A percentile compares a stretch with the other conserved stretches of the same genome.
Conservation (phyloP, 23 tunicate genomes). For the Aplidium turbinatum region DNA sequence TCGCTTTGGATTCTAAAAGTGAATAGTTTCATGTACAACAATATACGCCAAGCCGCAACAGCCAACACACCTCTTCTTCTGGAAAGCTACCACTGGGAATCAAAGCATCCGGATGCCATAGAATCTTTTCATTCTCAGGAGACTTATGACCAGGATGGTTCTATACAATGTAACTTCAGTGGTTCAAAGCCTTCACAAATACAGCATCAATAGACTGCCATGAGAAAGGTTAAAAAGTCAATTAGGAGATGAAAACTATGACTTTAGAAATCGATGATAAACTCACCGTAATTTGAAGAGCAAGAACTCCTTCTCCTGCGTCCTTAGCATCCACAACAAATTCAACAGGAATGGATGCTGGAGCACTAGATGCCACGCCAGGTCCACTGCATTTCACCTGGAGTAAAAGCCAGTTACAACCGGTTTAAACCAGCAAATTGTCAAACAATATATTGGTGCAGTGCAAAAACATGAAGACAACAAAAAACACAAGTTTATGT, state of each 20-base stretch:
- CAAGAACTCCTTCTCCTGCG: slow-evolving; percentile 94
- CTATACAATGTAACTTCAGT: background rate
- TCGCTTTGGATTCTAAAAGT: slow-evolving; percentile 86
- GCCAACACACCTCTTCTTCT: too few species aligned
- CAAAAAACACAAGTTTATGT: background rate
- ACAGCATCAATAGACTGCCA: background rate
- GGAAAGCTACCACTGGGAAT: too few species aligned
- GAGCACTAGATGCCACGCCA: slow-evolving; percentile 54
- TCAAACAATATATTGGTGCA: too few species aligned
- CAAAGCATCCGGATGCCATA: too few species aligned
- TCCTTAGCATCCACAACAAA: slow-evolving; percentile 91
- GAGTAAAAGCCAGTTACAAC: too few species aligned
- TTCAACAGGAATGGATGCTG: slow-evolving; percentile 93
- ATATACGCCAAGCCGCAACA: too few species aligned
- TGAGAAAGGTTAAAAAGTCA: background rate
- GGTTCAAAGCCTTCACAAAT: background rate
- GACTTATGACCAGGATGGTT: too few species aligned
- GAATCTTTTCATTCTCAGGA: too few species aligned
- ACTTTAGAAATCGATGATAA: background rate
- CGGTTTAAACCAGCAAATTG: too few species aligned
- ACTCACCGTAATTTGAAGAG: slow-evolving; percentile 94
- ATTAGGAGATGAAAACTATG: background rate
- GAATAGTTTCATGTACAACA: background rate
- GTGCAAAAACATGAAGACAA: background rate
- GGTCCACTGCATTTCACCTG: slow-evolving; percentile 93